Evolutionary conservation across 2,113 vertebrate genomes (phyloP), one percentile per base, ranked within the genome.

Genomic region (Ginglymostoma cirratum): DNA sequence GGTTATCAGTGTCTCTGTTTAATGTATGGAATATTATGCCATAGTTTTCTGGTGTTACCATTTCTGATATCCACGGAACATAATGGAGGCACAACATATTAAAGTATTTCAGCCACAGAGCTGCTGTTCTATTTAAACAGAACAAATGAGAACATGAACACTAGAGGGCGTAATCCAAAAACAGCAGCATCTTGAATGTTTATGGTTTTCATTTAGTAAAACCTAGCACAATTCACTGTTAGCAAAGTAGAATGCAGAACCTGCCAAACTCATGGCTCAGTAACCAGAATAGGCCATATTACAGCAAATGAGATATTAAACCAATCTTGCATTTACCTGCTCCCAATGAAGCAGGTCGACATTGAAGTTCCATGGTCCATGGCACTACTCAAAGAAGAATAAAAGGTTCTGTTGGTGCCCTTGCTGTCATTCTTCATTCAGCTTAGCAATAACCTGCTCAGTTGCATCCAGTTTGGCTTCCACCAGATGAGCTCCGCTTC

Each of bases 131-230:
- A 69, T 42, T 94, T 94, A 38, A 42, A 42, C 69, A 67, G 19
- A 94, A 12, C 17, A 24, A 42, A 94, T 12, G 12, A 30, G 45
- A 55, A 30, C 66, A 94, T 72, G 42, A 95, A 95, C 94, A 95
- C 94, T 17, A 95, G 94, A 95, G 94, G 94, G 94, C 72, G 94
- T 52, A 30, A 69, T 95, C 42, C 24, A 69, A 42, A 83, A 83
- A 90, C 52, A 65, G 30, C 87, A 61, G 14, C 38, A n/a, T 72
- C 12, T 42, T 61, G 70, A 19, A 48, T 42, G 0, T 70, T 70
- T 70, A 34, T 48, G 24, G 30, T 95, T 95, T 45, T 52, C 38
- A 70, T 24, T 94, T 48, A 38, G 23, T 30, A 70, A 69, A 67
- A 48, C 42, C 5, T 48, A 66, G 38, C 38, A 94, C 69, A 45